Conservation (phyloP, 2,888 invertebrate species). For the Laspeyria flexula region DNA sequence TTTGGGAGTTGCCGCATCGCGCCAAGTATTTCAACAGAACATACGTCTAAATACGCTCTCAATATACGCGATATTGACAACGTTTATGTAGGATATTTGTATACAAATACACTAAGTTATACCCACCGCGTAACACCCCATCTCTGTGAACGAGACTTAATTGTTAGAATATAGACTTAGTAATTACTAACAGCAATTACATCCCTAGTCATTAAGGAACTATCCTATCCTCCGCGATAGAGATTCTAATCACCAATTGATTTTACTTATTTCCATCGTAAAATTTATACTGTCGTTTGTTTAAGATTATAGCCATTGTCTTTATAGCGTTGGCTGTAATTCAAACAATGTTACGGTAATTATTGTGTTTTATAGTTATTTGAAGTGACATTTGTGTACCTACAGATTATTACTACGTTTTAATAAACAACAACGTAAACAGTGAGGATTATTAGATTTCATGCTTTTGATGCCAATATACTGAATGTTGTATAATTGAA, state of each 20-base stretch:
- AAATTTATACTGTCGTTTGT: conserved; percentile 35
- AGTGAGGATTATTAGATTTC: not conserved
- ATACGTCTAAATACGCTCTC: too few species aligned
- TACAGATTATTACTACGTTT: not conserved
- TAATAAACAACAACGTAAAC: not conserved
- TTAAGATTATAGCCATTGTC: conserved; percentile 21
- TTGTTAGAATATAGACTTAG: not conserved
- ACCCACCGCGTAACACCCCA: too few species aligned
- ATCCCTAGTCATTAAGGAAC: not conserved
- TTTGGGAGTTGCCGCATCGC: too few species aligned
- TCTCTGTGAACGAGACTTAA: too few species aligned
- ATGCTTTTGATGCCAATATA: too few species aligned
- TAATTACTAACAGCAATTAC: not conserved
- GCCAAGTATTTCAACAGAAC: too few species aligned
- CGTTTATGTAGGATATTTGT: too few species aligned
- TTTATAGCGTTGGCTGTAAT: conserved; percentile 31
- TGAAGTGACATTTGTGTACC: conserved; percentile 1
- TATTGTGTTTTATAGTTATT: conserved; percentile 11
- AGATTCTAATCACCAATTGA: conserved; percentile 25
- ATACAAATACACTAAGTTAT: too few species aligned
- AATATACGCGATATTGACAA: too few species aligned
- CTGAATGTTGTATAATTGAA: too few species aligned
- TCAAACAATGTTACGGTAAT: conserved; percentile 25
- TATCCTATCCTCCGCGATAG: conserved; percentile 8
- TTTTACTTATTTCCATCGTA: conserved; percentile 41